phyloP scores from a whole-genome alignment of 2,888 invertebrate species.

The Erebia epiphron region DNA sequence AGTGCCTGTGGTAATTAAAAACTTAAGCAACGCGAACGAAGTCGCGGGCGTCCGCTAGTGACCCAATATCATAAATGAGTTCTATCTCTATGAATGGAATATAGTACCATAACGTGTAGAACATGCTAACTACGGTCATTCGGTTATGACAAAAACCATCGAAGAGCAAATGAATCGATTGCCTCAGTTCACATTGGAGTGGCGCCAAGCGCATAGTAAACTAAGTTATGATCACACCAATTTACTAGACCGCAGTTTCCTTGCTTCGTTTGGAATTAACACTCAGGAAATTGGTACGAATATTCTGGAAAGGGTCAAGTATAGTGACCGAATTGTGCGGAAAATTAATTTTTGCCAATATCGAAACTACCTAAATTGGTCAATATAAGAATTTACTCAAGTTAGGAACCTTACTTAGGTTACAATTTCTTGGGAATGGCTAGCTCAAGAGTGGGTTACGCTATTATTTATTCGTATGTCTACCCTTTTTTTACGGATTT shows the following conservation, averaged over 20 bases:
- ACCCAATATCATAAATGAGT: not conserved
- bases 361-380: constrained; percentile 18
- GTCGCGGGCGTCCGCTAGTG: too few species aligned
- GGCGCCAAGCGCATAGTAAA: constrained; percentile 74
- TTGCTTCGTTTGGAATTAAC: constrained; percentile 26
- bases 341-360: not conserved
- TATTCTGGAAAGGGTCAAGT: constrained; percentile 9
- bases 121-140: constrained; percentile 15
- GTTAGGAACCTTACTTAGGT: too few species aligned
- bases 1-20: too few species aligned
- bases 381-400: not conserved
- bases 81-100: not conserved
- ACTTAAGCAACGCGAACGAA: too few species aligned
- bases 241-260: constrained; percentile 32
- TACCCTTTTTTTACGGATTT: too few species aligned
- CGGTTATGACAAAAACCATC: constrained; percentile 48
- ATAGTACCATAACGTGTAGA: not conserved
- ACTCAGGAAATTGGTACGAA: constrained; percentile 27
- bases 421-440: too few species aligned
- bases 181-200: constrained; percentile 63
- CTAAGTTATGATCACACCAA: constrained; percentile 55
- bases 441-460: too few species aligned
- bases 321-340: not conserved
- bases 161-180: constrained; percentile 64
- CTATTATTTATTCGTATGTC: too few species aligned